Percentiles rank a stretch among this genome's conserved stretches.
phyloP scores from a whole-genome alignment of 2,113 vertebrate species.

The Orthonyx spaldingii region DNA sequence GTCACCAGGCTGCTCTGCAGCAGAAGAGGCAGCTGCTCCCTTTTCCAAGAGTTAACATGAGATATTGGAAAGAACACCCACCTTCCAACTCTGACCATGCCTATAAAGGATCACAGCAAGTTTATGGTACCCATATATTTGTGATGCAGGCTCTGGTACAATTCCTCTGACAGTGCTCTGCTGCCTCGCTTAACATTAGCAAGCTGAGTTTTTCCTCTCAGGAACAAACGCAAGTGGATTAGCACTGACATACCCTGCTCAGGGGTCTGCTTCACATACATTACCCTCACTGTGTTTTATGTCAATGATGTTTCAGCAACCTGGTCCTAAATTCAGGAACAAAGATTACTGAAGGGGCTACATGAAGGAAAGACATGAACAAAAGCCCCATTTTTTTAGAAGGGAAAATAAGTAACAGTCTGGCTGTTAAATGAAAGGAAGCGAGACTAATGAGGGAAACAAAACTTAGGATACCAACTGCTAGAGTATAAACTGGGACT shows the following conservation, averaged over 20 bases:
- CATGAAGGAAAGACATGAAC: conserved; percentile 17
- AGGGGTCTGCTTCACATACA: background rate
- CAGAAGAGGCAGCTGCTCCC: conserved; percentile 33
- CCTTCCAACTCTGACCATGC: background rate
- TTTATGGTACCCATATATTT: background rate
- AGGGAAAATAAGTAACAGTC: conserved; percentile 13
- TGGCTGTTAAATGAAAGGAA: conserved; percentile 22
- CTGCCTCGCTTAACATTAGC: background rate
- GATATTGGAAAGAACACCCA: background rate
- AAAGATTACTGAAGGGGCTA: background rate
- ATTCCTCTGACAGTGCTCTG: background rate
- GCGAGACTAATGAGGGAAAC: conserved; percentile 20
- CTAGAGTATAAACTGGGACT: background rate
- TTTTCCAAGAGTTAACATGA: background rate
- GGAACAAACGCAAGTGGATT: background rate
- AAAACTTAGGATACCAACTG: conserved; percentile 32
- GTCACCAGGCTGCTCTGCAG: conserved; percentile 35
- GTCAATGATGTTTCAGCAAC: background rate
- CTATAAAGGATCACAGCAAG: background rate
- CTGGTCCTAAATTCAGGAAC: background rate
- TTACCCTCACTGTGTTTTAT: background rate
- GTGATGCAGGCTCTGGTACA: background rate
- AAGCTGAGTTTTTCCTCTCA: background rate
- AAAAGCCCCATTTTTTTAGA: conserved; percentile 16
- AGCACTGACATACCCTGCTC: background rate